Evolutionary conservation across 2,113 vertebrate genomes (phyloP).

Genomic region (Hylia prasina): DNA sequence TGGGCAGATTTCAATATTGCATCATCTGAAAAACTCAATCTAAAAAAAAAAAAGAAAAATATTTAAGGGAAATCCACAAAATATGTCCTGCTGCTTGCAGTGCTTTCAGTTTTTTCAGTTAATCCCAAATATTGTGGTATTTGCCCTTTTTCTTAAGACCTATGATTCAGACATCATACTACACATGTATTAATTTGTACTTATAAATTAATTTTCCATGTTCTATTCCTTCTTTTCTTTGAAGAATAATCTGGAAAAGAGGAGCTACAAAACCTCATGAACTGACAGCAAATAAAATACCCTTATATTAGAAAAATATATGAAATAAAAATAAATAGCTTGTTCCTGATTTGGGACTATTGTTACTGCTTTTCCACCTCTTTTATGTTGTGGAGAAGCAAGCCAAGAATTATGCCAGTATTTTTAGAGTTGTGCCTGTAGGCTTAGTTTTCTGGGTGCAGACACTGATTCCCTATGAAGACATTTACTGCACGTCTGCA

Average conservation of each 20-base stretch:
- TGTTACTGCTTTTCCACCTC: not conserved
- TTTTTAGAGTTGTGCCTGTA: not conserved
- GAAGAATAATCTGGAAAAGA: not conserved
- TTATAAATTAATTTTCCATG: not conserved
- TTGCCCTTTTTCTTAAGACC: not conserved
- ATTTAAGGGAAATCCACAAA: not conserved
- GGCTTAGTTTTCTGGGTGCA: accelerated
- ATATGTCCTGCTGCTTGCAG: not conserved
- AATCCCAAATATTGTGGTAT: not conserved
- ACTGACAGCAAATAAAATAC: not conserved
- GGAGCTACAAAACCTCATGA: not conserved
- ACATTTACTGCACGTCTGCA: not conserved
- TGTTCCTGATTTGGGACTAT: not conserved
- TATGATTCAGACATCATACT: not conserved
- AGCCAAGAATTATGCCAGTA: not conserved
- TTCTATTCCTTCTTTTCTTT: not conserved
- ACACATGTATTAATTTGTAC: not conserved
- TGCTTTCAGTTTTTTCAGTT: not conserved
- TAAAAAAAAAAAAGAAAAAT: not conserved
- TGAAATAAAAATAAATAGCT: not conserved
- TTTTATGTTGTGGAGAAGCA: not conserved
- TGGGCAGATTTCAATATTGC: not conserved
- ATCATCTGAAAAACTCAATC: not conserved
- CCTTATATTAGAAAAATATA: not conserved
- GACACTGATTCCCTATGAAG: not conserved